Evolutionary conservation across 2,797 vertebrate species (phyloP).

Genomic region (Helostoma temminkii): DNA sequence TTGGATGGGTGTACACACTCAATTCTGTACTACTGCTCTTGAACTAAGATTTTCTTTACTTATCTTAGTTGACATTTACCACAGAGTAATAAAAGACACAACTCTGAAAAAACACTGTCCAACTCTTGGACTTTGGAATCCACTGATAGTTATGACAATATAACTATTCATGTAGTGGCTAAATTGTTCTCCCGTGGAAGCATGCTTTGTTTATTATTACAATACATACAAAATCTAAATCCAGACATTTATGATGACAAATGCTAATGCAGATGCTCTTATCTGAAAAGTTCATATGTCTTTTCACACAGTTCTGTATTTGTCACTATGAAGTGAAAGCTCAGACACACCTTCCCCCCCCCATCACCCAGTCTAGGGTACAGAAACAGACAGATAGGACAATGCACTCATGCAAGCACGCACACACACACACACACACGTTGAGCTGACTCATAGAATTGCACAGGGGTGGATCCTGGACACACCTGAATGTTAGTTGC

Average conservation of each 20-base stretch:
- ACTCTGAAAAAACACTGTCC: background rate
- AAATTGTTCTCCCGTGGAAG: background rate
- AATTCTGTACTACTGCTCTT: background rate
- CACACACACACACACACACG: slow-evolving; percentile 11
- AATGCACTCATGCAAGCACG: background rate
- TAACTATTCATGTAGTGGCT: background rate
- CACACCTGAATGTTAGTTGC: slow-evolving; percentile 72
- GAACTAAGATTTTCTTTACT: background rate
- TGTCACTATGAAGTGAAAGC: slow-evolving; percentile 32
- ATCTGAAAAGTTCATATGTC: slow-evolving; percentile 3
- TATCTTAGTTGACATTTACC: background rate
- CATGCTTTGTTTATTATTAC: background rate
- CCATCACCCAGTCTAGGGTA: slow-evolving; percentile 30
- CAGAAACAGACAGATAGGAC: slow-evolving; percentile 11
- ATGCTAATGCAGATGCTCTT: background rate
- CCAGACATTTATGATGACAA: background rate
- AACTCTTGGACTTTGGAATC: slow-evolving; percentile 50
- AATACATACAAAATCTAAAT: background rate
- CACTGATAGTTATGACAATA: slow-evolving; percentile 16
- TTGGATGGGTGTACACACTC: background rate
- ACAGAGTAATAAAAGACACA: slow-evolving; percentile 34
- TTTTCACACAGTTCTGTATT: slow-evolving; percentile 1
- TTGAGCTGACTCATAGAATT: slow-evolving; percentile 47
- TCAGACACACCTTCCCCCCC: slow-evolving; percentile 25
- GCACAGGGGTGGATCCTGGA: slow-evolving; percentile 35